Percentiles rank a stretch among this genome's conserved stretches.
Evolutionary conservation across 2,113 vertebrate genomes (phyloP).

Genomic region (Centropus unirufus): DNA sequence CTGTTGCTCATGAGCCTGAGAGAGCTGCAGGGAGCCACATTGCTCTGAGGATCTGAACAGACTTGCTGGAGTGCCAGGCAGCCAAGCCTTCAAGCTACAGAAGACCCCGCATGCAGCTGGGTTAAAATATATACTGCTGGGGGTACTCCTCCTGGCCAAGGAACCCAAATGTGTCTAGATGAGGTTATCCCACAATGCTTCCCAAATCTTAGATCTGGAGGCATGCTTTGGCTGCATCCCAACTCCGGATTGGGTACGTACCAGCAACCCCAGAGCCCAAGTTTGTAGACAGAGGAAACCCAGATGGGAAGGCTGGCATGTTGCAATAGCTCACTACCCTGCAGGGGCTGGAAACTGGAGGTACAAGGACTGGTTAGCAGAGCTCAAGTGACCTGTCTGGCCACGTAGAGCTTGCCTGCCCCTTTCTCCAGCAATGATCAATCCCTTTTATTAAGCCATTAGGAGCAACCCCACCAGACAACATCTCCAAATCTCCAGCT

Average conservation of each 20-base stretch:
- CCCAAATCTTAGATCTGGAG: slow-evolving; percentile 42
- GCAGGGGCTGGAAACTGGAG: not conserved
- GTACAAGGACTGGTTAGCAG: not conserved
- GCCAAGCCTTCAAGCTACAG: not conserved
- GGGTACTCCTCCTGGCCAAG: not conserved
- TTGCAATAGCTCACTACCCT: not conserved
- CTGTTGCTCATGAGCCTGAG: rapidly evolving
- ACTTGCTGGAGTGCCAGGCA: not conserved
- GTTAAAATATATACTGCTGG: not conserved
- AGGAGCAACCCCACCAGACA: not conserved
- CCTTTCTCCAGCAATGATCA: not conserved
- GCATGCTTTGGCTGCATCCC: slow-evolving; percentile 45
- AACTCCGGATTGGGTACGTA: not conserved
- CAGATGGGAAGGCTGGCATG: slow-evolving; percentile 12
- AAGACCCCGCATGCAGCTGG: not conserved
- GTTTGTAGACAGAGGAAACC: slow-evolving; percentile 4
- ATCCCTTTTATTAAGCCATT: not conserved
- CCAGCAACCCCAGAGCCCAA: slow-evolving; percentile 25
- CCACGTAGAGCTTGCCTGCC: not conserved
- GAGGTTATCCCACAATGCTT: slow-evolving; percentile 56
- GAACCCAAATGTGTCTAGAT: slow-evolving; percentile 28
- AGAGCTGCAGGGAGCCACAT: not conserved
- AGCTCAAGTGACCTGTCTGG: not conserved
- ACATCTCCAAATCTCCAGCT: not conserved
- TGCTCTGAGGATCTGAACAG: not conserved